Conservation (phyloP, 2,888 invertebrate genomes). For the Oligia strigilis region DNA sequence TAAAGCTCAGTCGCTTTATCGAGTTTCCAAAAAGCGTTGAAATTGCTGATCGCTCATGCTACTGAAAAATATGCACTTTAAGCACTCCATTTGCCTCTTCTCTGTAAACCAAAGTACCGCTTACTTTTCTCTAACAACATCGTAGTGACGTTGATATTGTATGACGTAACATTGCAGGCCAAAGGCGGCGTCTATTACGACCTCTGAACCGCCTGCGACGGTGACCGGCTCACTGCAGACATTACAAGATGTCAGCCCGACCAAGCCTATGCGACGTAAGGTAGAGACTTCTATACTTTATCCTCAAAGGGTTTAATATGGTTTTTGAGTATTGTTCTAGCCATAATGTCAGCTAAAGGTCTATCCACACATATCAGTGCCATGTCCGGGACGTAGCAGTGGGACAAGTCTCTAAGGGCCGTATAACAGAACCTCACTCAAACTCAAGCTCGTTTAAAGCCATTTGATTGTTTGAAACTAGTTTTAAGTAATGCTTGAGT, state of each 20-base stretch:
- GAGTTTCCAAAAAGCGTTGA: too few species aligned
- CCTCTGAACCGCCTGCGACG: slow-evolving; percentile 81
- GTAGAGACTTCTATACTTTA: slow-evolving; percentile 68
- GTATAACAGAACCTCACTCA: too few species aligned
- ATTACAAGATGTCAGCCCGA: slow-evolving; percentile 86
- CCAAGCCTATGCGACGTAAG: slow-evolving; percentile 86
- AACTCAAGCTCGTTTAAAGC: too few species aligned
- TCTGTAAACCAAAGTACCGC: slow-evolving; percentile 20
- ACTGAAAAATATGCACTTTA: too few species aligned
- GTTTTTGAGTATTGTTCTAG: neutral
- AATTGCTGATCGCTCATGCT: too few species aligned
- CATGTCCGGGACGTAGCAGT: too few species aligned
- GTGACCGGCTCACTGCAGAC: slow-evolving; percentile 81
- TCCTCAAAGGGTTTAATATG: neutral
- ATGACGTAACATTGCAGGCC: slow-evolving; percentile 77
- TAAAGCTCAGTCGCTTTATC: too few species aligned
- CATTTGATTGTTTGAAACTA: too few species aligned
- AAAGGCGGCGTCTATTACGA: slow-evolving; percentile 85
- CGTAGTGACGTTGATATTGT: slow-evolving; percentile 27
- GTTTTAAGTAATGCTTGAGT: too few species aligned
- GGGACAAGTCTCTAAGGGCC: too few species aligned
- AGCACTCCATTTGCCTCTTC: slow-evolving; percentile 34
- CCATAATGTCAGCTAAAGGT: neutral
- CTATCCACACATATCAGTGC: neutral
- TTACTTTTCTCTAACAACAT: neutral